Evolutionary conservation across 92 coral and sea anemone genomes (phyloP), one percentile per base, ranked within the genome.

Genomic region (Heliopora coerulea): DNA sequence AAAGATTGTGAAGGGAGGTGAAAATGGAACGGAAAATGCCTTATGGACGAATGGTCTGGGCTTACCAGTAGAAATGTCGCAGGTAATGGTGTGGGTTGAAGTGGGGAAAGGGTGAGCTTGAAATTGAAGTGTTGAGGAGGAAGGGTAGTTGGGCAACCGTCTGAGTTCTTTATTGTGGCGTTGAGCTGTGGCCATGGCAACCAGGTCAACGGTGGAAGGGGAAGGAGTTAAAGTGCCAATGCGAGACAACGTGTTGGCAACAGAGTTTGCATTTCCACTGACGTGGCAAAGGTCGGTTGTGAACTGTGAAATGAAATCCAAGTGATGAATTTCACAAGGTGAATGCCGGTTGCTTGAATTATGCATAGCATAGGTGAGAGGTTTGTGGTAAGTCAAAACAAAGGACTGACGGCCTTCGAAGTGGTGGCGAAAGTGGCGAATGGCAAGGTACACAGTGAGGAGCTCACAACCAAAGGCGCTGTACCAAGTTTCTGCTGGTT

Each of bases 301-400:
- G 10, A 56, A 56, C 27, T 56, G 61, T 2, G 61, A 56, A 21
- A 56, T 56, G 2, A 56, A 56, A 20, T 56, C 57, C 29, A 67
- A 2, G 56, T 67, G 74, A 8, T 35, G 33, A 61, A 10, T 61
- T 52, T 67, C 74, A 13, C 74, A 56, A 19, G 74, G 74, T 41
- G 74, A 52, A 24, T 67, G 74, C 9, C 56, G 27, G 56, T 67
- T 52, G 28, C 27, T 0, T 2, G 57, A 13, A 42, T 67, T 67
- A 29, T 52, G 59, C 27, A 72, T 17, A 3, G 61, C 61, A 21
- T 56, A 56, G 26, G 61, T 56, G 28, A 56, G 27, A 0, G 7
- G 61, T 19, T 56, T 56, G 61, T 56, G 61, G 61, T 56, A 23
- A 0, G 61, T 56, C 27, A 8, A 8, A 21, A 56, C 24, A 21